Evolutionary conservation across 2,888 invertebrate species (phyloP), one percentile per base, ranked within the genome.

Genomic region (Orthosia gracilis): DNA sequence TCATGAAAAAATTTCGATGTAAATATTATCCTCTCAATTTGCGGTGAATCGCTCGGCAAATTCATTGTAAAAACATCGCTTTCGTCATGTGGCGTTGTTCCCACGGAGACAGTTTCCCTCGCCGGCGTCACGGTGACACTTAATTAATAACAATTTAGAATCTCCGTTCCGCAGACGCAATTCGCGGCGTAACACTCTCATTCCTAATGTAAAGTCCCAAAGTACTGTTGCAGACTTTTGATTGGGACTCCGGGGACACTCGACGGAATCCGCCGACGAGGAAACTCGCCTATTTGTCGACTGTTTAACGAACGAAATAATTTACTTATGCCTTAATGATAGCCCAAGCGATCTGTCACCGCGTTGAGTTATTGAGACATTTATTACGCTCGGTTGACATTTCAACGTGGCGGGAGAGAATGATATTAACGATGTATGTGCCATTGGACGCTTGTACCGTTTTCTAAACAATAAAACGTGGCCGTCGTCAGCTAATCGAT

Each of bases 91-190:
- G 91, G 73, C 59, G 77, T 76, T 73, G 82, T 92, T 93, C 90
- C 90, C 91, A 91, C 89, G 89, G 85, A 71, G 83, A 58, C 78
- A 83, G 76, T 79, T 64, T 82, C 71, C 63, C 80, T 68, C 75
- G 75, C 31, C 50, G n/a, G 52, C 79, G 75, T 82, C 84, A 79
- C 82, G 64, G 85, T 89, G 90, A 88, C 90, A 91, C 88, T 91
- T 93, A 93, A 92, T 92, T 94, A 94, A 92, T 93, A 92, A 92
- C 88, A 91, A 92, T 90, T 91, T 90, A 87, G 90, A 92, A 91
- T 92, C 91, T 91, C 87, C 88, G 73, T 84, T 82, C 79, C 74
- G 73, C 85, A 87, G 86, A 79, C 83, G 83, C 82, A 85, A 87
- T 89, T 89, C 84, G 82, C 80, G 74, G 80, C 77, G 83, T 82